Base-by-base conservation (phyloP, 2,797 vertebrate genomes). In the Parauchenoglanis ngamensis region DNA sequence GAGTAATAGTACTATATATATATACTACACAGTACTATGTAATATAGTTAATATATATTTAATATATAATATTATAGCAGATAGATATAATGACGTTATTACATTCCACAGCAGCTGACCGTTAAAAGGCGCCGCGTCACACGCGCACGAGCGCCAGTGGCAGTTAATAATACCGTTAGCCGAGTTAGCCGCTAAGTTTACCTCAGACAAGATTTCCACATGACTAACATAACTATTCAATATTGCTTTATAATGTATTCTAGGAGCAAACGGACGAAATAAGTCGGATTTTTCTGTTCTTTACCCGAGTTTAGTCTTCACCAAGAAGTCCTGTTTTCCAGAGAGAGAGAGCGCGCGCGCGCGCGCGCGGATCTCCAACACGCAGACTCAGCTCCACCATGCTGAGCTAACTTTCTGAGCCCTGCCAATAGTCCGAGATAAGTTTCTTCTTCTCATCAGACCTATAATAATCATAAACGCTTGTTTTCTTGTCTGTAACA, bases 281-380 rank as follows among this genome's bases (percentile, higher is more conserved):
- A 79, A 15, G 17, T 40, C 19, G 11, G 21, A 56, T 1, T 21
- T 44, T 63, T 13, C 4, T 61, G 35, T 40, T 79, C 19, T 80
- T 80, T 80, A 61, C 78, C 35, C 56, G 56, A 80, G 78, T 61
- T 80, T 59, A 80, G 31, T 57, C 54, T 57, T 59, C 56, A 59
- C 31, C 31, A 15, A 35, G 31, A 40, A 25, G 52, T 73, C 70
- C 28, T 68, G 12, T 44, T 70, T 17, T 21, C 68, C 68, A 72
- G 35, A 72, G 68, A 23, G 31, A 35, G 15, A 35, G 13, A 31
- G 28, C 1, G 35, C 1, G 35, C 1, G 35, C 35, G 35, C 35
- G 52, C 40, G 77, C 25, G 56, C 59, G 56, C 31, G 56, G 52
- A 10, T 79, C 54, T 35, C 11, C 56, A 54, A n/a, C n/a, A 21